Evolutionary conservation across 1,140 invertebrate genomes (phyloP).

Genomic region (Tetraneura akinire): DNA sequence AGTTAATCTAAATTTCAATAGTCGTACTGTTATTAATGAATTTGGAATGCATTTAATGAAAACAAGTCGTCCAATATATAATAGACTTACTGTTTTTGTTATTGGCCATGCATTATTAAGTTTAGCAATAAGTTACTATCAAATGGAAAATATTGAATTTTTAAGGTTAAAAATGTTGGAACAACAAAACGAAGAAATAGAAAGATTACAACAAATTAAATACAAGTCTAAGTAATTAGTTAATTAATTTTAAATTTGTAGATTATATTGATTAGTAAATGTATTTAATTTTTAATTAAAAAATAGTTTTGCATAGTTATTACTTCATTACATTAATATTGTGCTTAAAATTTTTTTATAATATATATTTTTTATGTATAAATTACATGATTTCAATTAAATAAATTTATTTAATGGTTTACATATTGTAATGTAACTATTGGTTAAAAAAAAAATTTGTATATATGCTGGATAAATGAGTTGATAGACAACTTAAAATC

Average conservation of each 20-base stretch:
- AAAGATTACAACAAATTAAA: neutral
- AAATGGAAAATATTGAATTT: slow-evolving; percentile 34
- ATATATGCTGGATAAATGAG: too few species aligned
- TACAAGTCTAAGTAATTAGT: neutral
- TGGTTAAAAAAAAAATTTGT: too few species aligned
- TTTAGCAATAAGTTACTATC: slow-evolving; percentile 14
- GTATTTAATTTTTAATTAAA: neutral
- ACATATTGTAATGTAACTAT: too few species aligned
- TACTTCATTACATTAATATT: too few species aligned
- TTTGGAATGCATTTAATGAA: neutral
- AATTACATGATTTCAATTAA: too few species aligned
- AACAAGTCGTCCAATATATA: slow-evolving; percentile 22
- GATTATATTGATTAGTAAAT: slow-evolving; percentile 2
- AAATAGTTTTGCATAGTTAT: neutral
- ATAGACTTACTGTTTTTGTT: slow-evolving; percentile 20
- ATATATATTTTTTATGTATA: too few species aligned
- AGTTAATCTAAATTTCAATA: neutral
- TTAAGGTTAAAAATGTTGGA: slow-evolving; percentile 22
- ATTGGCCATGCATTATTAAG: slow-evolving; percentile 37
- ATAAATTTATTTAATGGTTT: too few species aligned
- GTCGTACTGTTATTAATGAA: neutral
- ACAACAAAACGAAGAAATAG: slow-evolving; percentile 24
- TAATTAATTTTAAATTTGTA: neutral
- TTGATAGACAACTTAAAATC: too few species aligned
- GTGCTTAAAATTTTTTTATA: too few species aligned